Conservation (phyloP, 1,140 invertebrate genomes). For the Pachypsylla venusta region DNA sequence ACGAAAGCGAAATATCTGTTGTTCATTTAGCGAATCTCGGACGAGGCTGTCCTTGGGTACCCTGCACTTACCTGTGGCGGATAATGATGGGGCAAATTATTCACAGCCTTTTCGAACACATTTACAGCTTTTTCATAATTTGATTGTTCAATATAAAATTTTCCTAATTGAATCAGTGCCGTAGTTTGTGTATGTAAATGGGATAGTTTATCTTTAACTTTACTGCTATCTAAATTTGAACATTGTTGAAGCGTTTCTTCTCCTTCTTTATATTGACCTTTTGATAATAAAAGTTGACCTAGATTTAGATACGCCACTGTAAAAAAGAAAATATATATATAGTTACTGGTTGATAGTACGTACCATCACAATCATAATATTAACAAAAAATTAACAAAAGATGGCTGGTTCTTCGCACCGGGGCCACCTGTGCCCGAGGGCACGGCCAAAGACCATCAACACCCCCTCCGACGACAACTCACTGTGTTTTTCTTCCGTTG, state of each 20-base stretch:
- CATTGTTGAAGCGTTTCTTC: constrained; percentile 65
- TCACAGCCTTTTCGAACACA: constrained; percentile 74
- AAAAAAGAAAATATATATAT: constrained; percentile 26
- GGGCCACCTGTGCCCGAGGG: too few relatives aligned
- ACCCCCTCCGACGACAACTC: too few relatives aligned
- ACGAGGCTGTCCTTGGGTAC: too few relatives aligned
- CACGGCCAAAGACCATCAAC: too few relatives aligned
- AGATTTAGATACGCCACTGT: constrained; percentile 91
- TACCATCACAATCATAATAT: too few relatives aligned
- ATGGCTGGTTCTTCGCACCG: too few relatives aligned
- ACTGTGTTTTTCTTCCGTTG: too few relatives aligned
- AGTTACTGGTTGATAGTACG: too few relatives aligned
- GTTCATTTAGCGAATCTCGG: too few relatives aligned
- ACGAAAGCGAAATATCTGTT: too few relatives aligned
- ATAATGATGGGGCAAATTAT: constrained; percentile 62
- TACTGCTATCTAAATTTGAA: constrained; percentile 64
- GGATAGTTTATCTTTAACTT: constrained; percentile 72
- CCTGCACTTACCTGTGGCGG: constrained; percentile 49
- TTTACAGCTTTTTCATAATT: constrained; percentile 68
- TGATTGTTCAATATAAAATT: constrained; percentile 74
- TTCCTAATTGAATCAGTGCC: constrained; percentile 77
- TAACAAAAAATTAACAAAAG: too few relatives aligned
- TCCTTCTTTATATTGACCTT: constrained; percentile 69
- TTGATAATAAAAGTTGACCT: constrained; percentile 67
- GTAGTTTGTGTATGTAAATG: constrained; percentile 83